Conservation (phyloP, 2,888 invertebrate species). For the Pasiphila rectangulata region DNA sequence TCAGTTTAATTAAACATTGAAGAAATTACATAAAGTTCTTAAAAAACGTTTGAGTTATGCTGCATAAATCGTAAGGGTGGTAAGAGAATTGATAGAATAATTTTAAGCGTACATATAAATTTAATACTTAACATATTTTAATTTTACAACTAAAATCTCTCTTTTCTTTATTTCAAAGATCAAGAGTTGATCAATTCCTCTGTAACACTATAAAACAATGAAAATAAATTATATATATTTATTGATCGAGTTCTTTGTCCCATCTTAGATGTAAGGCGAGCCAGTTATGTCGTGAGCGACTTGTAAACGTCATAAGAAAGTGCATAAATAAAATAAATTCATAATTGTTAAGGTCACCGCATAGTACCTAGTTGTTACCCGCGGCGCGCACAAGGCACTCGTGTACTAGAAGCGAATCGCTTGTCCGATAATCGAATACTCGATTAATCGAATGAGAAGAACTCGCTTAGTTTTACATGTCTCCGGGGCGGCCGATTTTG, state of each 20-base stretch:
- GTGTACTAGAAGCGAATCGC: slow-evolving; percentile 76
- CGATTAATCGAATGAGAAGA: slow-evolving; percentile 51
- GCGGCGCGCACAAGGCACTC: slow-evolving; percentile 72
- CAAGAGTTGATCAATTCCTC: slow-evolving; percentile 18
- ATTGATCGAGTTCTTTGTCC: slow-evolving; percentile 42
- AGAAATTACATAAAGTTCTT: no score
- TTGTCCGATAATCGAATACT: slow-evolving; percentile 53
- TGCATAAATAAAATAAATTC: slow-evolving; percentile 77
- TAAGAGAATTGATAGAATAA: no score
- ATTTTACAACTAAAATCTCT: no score
- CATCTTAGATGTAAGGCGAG: slow-evolving; percentile 40
- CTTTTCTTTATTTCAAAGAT: slow-evolving; percentile 42
- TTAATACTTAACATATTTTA: no score
- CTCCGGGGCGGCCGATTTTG: slow-evolving; percentile 38
- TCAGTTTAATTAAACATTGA: no score
- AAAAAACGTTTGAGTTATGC: no score
- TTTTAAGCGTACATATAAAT: no score
- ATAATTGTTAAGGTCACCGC: slow-evolving; percentile 79
- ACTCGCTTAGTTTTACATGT: slow-evolving; percentile 72
- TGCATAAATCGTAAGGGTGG: no score
- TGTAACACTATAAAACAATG: not conserved
- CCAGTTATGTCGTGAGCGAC: slow-evolving; percentile 38
- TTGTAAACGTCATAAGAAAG: slow-evolving; percentile 71
- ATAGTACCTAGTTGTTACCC: slow-evolving; percentile 65
- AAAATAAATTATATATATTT: slow-evolving; percentile 7